Percentiles rank a stretch among this genome's conserved stretches.
These are phyloP conservation scores for Oriolus oriolus DNA, from an alignment of 2,113 vertebrate genomes.

Conservation along the genomic window DNA sequence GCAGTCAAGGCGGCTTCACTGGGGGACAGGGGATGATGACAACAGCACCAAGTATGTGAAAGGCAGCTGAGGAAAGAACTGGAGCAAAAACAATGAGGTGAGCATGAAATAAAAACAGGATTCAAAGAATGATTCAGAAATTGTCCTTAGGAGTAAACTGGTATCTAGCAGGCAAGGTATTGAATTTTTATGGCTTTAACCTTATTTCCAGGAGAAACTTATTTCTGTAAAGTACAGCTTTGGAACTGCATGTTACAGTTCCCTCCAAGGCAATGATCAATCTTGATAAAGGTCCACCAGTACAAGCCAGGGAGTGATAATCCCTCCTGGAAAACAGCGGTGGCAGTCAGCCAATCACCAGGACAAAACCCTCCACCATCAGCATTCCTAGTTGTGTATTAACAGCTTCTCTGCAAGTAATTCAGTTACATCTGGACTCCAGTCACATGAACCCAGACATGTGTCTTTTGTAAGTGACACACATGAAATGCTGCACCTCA, in stretches of 20 bases:
- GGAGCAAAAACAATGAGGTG: not conserved
- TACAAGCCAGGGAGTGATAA: not conserved
- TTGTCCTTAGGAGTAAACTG: not conserved
- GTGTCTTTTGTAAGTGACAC: not conserved
- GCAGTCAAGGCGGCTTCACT: not conserved
- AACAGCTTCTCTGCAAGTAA: not conserved
- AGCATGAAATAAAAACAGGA: not conserved
- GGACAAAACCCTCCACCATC: not conserved
- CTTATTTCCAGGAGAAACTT: not conserved
- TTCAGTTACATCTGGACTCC: not conserved
- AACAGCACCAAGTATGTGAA: not conserved
- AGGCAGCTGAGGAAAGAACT: not conserved
- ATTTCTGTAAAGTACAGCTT: not conserved
- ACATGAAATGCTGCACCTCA: not conserved
- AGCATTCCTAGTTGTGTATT: not conserved
- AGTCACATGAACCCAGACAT: not conserved
- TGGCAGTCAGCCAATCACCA: not conserved
- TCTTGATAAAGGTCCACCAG: not conserved
- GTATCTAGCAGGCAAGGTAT: not conserved
- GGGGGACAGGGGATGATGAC: fast-evolving
- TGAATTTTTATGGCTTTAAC: not conserved
- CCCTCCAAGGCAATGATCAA: not conserved
- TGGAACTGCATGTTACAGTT: not conserved
- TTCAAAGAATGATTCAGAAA: not conserved
- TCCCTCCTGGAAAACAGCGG: not conserved